These are phyloP conservation scores for Falcunculus frontatus DNA, from an alignment of 2,113 vertebrate genomes.

Conservation along the genomic window DNA sequence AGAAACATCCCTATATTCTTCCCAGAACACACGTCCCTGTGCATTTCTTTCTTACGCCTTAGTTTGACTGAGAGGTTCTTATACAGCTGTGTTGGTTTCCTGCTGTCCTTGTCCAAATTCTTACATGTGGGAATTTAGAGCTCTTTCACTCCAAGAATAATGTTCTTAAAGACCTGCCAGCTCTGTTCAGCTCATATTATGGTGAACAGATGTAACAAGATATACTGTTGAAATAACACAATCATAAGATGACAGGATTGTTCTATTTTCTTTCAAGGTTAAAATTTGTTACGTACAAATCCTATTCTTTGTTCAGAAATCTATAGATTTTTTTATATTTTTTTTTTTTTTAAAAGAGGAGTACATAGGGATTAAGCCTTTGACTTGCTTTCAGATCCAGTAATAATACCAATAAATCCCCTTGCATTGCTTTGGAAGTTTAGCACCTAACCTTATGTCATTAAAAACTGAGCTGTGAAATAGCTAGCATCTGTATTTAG, in stretches of 20 bases:
- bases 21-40: neutral
- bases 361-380: neutral
- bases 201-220: neutral
- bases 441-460: neutral
- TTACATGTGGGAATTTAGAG: neutral
- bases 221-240: neutral
- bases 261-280: neutral
- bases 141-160: neutral
- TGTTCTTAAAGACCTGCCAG: neutral
- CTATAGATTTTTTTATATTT: neutral
- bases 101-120: neutral
- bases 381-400: neutral
- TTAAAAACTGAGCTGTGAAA: slow-evolving; percentile 4
- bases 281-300: neutral
- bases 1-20: neutral
- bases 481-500: neutral
- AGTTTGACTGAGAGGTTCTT: neutral
- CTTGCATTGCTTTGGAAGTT: neutral
- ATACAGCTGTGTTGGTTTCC: neutral
- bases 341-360: neutral
- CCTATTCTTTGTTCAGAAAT: neutral
- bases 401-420: neutral
- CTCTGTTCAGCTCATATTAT: neutral
- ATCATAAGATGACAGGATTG: neutral
- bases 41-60: neutral